Percentiles rank a stretch among this genome's conserved stretches.
Evolutionary conservation across 2,797 vertebrate genomes (phyloP).

Genomic region (Anableps anableps): DNA sequence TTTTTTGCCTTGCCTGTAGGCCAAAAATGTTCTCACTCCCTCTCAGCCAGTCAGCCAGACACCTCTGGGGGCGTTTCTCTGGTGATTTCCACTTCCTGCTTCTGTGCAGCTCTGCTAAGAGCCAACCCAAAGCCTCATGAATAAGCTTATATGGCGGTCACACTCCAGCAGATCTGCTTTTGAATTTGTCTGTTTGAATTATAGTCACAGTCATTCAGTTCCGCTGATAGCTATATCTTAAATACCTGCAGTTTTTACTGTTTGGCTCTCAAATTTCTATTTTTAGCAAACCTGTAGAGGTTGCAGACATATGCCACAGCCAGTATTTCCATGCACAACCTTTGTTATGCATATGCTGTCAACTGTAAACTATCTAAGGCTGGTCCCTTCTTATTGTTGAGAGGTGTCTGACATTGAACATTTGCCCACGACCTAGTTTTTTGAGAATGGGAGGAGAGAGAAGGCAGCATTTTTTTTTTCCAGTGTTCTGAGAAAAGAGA

Average conservation of each 20-base stretch:
- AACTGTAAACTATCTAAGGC: background rate
- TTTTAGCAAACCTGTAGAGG: conserved; percentile 24
- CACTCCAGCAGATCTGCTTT: conserved; percentile 59
- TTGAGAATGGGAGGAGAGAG: conserved; percentile 63
- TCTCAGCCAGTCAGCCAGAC: conserved; percentile 58
- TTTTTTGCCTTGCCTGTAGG: conserved; percentile 56
- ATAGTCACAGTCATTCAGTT: conserved; percentile 47
- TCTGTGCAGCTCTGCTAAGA: conserved; percentile 67
- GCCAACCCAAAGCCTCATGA: conserved; percentile 59
- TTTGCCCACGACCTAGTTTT: conserved; percentile 75
- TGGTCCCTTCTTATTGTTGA: conserved; percentile 3
- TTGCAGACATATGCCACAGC: conserved; percentile 17
- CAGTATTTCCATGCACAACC: conserved; percentile 15
- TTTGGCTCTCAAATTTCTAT: conserved; percentile 21
- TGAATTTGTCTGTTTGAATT: conserved; percentile 58
- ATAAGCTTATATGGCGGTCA: conserved; percentile 70
- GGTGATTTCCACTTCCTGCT: conserved; percentile 80
- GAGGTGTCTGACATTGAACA: conserved; percentile 65
- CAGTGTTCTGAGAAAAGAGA: conserved; percentile 79
- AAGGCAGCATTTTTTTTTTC: conserved; percentile 77
- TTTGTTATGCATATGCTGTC: conserved; percentile 22
- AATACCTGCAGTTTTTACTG: conserved; percentile 37
- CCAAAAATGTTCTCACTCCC: conserved; percentile 59
- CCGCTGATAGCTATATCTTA: conserved; percentile 31
- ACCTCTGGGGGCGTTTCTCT: conserved; percentile 81